Evolutionary conservation across 1,140 invertebrate genomes (phyloP), one percentile per base, ranked within the genome.

Genomic region (Drosophila serrata): DNA sequence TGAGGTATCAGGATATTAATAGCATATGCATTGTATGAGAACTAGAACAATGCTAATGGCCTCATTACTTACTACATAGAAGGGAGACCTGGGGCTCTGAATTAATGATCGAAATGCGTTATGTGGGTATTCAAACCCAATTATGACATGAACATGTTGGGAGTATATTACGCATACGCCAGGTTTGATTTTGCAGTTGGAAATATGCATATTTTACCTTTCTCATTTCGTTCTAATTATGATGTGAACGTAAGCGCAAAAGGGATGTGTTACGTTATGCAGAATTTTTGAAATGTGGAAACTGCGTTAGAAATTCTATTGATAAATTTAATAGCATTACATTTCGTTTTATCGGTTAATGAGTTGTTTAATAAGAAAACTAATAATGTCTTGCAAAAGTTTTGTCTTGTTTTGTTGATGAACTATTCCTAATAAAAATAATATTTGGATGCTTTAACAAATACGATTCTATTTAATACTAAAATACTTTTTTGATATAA

Each of bases 51-150:
- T 42, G 37, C 43, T 53, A 31, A 51, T 51, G 31, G 65, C 37
- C 53, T 74, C 69, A 35, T 74, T 74, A 53, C 15, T 8, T 15
- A 22, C 31, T 35, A 3, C 15, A 29, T 31, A 61, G 12, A 53
- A n/a, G 8, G 6, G 35, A 13, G 11, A 24, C 22, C 13, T 5
- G 6, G 5, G 33, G 4, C 17, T 11, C 39, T 74, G 57, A 74
- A 62, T 74, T 53, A 62, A 45, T 61, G 57, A 74, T 53, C 19
- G 24, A 45, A 74, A 74, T 61, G 17, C 15, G 29, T 53, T 62
- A 43, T 64, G 31, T 12, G 12, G 17, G 51, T 22, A 37, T 49
- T 40, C n/a, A 57, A 33, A 11, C 27, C 40, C 29, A 58, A 70
- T 48, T 45, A 70, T n/a, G 42, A 22, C 11, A 24, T 67, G 61